phyloP scores from a whole-genome alignment of 2,888 invertebrate genomes.

The Pachydiplax longipennis region DNA sequence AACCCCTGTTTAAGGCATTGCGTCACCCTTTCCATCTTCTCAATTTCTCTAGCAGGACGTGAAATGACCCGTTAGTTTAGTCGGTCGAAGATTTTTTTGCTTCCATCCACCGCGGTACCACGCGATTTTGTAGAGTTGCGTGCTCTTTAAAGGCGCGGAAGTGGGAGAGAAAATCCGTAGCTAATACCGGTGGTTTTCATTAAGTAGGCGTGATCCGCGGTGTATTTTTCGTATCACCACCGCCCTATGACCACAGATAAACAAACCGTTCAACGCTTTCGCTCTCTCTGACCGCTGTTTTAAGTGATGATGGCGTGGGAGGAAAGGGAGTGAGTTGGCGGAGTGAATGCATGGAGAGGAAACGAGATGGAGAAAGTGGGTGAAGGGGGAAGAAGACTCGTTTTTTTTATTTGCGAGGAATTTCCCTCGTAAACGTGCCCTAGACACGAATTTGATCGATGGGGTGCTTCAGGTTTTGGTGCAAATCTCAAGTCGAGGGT shows the following conservation, averaged over 20 bases:
- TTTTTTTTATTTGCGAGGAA: neutral
- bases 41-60: neutral
- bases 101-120: neutral
- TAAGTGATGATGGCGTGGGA: neutral
- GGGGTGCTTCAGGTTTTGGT: neutral
- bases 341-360: neutral
- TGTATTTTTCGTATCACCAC: neutral
- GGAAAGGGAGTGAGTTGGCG: neutral
- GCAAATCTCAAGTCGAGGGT: neutral
- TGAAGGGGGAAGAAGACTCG: neutral
- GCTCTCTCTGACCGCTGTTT: neutral
- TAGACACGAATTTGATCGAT: neutral
- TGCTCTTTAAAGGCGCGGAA: neutral
- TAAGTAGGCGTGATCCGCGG: neutral
- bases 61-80: neutral
- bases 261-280: neutral
- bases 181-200: neutral
- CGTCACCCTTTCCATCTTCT: neutral
- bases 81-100: neutral
- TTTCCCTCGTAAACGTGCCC: neutral
- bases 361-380: neutral
- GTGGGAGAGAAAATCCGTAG: neutral
- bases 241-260: neutral
- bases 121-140: neutral
- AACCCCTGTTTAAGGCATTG: neutral